These are phyloP conservation scores for Salarias fasciatus DNA, from an alignment of 2,797 vertebrate genomes.

Conservation along the genomic window DNA sequence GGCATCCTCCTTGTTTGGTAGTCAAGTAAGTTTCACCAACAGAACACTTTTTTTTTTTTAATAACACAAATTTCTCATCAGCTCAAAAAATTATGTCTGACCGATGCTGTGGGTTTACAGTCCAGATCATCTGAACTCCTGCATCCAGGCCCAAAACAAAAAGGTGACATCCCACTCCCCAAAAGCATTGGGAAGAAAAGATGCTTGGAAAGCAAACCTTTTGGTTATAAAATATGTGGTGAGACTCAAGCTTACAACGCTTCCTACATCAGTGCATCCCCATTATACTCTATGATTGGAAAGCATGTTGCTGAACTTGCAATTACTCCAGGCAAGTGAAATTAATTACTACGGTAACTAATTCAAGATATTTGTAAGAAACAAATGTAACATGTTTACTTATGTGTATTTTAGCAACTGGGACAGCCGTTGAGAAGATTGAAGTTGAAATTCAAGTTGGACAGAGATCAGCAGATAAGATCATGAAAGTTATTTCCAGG, in stretches of 20 bases:
- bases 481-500: slow-evolving; percentile 71
- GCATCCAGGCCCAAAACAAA: slow-evolving; percentile 28
- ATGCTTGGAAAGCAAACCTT: slow-evolving; percentile 67
- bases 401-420: slow-evolving; percentile 69
- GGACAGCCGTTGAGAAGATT: slow-evolving; percentile 81
- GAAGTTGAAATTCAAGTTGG: slow-evolving; percentile 85
- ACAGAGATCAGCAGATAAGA: slow-evolving; percentile 81
- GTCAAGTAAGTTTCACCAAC: slow-evolving; percentile 73
- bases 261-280: slow-evolving; percentile 64
- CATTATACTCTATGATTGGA: slow-evolving; percentile 79
- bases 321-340: slow-evolving; percentile 79
- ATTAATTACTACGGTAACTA: neutral
- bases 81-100: neutral
- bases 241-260: slow-evolving; percentile 76
- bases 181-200: slow-evolving; percentile 59
- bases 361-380: neutral
- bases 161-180: neutral
- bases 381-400: slow-evolving; percentile 29
- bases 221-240: slow-evolving; percentile 81
- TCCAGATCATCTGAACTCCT: slow-evolving; percentile 73
- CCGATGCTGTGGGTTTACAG: slow-evolving; percentile 71
- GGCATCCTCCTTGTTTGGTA: slow-evolving; percentile 34
- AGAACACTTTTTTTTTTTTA: neutral
- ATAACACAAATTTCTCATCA: slow-evolving; percentile 1
- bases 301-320: slow-evolving; percentile 67